Evolutionary conservation across 37 sponge, comb jelly and placozoan genomes (phyloP).

Genomic region (Sycon ciliatum): DNA sequence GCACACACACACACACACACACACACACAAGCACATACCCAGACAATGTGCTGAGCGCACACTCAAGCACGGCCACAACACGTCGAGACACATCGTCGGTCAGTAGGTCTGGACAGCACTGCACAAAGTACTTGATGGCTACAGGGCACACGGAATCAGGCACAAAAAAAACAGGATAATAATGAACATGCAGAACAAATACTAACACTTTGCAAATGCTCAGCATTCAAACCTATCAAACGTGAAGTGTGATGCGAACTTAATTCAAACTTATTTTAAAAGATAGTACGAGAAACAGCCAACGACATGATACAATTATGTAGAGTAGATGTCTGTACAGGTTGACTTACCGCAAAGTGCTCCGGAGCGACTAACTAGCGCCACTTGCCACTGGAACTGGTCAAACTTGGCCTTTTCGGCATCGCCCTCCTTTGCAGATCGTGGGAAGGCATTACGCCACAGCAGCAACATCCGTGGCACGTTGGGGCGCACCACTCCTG

Average conservation of each 20-base stretch:
- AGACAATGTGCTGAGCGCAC: conserved; percentile 30
- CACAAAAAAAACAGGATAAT: too few species aligned
- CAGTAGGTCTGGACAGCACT: conserved; percentile 68
- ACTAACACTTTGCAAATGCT: too few species aligned
- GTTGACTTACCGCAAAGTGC: conserved; percentile 61
- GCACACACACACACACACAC: not conserved
- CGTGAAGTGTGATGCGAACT: too few species aligned
- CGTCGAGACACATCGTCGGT: conserved; percentile 61
- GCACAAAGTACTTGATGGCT: conserved; percentile 55
- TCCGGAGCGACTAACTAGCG: conserved; percentile 70
- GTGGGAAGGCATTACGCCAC: conserved; percentile 81
- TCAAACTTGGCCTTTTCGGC: conserved; percentile 61
- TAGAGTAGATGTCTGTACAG: too few species aligned
- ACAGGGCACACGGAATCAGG: too few species aligned
- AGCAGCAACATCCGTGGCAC: conserved; percentile 55
- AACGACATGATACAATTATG: too few species aligned
- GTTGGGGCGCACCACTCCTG: conserved; percentile 59
- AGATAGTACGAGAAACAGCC: too few species aligned
- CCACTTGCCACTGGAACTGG: conserved; percentile 38
- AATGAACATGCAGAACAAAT: too few species aligned
- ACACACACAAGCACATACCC: not conserved
- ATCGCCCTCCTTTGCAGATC: conserved; percentile 74
- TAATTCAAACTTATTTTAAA: too few species aligned
- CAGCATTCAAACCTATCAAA: too few species aligned
- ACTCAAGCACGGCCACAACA: conserved; percentile 59